Conservation (phyloP, 2,113 vertebrate species). For the Tachuris rubrigastra region DNA sequence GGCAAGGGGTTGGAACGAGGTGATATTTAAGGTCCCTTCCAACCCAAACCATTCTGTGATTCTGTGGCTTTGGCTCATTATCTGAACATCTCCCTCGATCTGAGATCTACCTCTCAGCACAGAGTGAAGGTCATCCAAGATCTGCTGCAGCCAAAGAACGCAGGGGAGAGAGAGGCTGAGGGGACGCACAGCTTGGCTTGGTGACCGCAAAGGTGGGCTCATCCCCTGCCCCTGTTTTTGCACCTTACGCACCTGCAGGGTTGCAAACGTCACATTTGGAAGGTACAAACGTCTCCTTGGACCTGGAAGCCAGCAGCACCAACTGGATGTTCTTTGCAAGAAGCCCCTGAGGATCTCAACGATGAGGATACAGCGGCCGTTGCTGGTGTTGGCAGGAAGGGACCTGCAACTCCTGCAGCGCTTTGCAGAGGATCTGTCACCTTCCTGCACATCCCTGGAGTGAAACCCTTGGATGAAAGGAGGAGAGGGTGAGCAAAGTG, state of each 20-base stretch:
- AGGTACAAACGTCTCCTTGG: neutral
- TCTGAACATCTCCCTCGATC: neutral
- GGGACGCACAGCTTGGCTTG: neutral
- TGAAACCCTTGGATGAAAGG: neutral
- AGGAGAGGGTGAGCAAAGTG: neutral
- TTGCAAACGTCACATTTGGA: fast-evolving
- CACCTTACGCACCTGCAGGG: neutral
- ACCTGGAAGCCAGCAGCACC: neutral
- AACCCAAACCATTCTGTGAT: neutral
- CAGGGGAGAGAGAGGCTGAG: neutral
- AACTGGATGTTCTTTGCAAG: fast-evolving
- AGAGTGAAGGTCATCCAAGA: neutral
- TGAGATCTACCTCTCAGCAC: neutral
- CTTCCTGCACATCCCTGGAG: neutral
- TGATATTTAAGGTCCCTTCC: neutral
- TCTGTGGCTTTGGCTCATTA: neutral
- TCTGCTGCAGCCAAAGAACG: fast-evolving
- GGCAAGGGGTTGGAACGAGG: neutral
- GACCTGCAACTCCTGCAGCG: fast-evolving
- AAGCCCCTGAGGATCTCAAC: fast-evolving
- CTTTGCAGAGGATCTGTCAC: neutral
- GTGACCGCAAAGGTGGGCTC: fast-evolving
- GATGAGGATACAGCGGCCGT: fast-evolving
- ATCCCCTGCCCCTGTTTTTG: fast-evolving
- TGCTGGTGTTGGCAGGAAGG: too few relatives aligned